phyloP scores from a whole-genome alignment of 2,113 vertebrate genomes.

The Condylura cristata region DNA sequence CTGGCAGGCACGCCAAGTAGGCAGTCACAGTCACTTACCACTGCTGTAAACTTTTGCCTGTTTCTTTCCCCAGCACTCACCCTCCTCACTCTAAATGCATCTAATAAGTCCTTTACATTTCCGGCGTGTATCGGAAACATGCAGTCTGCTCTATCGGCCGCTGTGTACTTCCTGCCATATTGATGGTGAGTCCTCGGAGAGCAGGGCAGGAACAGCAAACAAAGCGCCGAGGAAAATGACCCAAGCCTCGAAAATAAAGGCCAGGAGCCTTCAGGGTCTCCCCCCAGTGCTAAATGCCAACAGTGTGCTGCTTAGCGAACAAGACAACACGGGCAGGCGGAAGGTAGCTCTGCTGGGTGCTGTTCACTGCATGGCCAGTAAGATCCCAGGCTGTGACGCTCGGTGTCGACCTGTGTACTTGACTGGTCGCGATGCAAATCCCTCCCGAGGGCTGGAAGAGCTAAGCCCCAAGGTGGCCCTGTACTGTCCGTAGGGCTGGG shows the following conservation, averaged over 20 bases:
- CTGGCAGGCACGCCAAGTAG: background rate
- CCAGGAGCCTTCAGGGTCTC: background rate
- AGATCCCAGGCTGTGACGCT: background rate
- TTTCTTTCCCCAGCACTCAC: background rate
- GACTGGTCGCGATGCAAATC: background rate
- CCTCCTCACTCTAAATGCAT: background rate
- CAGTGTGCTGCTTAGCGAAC: background rate
- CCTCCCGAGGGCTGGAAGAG: background rate
- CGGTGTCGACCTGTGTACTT: background rate
- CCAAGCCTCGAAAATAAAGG: background rate
- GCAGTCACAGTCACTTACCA: background rate
- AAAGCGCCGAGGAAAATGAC: slow-evolving; percentile 3
- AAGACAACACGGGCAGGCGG: background rate
- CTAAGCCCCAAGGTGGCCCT: background rate
- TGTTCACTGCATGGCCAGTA: background rate
- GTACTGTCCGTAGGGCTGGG: background rate
- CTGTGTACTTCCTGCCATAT: background rate
- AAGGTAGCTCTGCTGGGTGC: background rate
- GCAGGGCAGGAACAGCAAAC: background rate
- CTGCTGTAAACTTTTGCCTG: background rate
- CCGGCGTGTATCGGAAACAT: background rate
- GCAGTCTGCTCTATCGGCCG: background rate
- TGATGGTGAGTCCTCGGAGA: background rate
- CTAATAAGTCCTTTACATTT: background rate
- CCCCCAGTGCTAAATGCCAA: background rate